Evolutionary conservation across 2,797 vertebrate genomes (phyloP).

Genomic region (Hapalemur alaotrensis): DNA sequence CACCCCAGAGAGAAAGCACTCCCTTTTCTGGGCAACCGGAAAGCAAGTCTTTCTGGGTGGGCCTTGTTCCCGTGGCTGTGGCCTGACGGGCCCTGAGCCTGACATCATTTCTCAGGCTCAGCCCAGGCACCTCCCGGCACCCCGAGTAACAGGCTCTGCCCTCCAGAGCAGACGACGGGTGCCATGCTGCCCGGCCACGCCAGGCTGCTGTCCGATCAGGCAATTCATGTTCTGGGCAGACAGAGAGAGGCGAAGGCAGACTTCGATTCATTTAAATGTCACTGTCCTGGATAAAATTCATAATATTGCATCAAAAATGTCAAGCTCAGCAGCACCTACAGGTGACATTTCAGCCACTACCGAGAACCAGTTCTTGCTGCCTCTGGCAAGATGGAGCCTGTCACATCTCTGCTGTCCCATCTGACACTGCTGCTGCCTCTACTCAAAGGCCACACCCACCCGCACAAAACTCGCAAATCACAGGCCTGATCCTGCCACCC

Average conservation of each 20-base stretch:
- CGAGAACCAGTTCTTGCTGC: constrained; percentile 43
- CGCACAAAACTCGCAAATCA: neutral
- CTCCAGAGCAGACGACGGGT: constrained; percentile 9
- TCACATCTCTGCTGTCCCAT: neutral
- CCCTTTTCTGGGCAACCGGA: neutral
- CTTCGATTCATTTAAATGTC: constrained; percentile 63
- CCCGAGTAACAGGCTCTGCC: neutral
- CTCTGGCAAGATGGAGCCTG: neutral
- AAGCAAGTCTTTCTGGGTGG: neutral
- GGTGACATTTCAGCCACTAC: constrained; percentile 11
- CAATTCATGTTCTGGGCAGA: constrained; percentile 35
- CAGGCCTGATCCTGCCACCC: neutral
- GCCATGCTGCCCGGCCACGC: neutral
- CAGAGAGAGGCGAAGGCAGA: constrained; percentile 28
- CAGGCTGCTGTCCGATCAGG: constrained; percentile 54
- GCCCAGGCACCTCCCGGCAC: neutral
- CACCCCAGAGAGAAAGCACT: neutral
- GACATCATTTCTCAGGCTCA: neutral
- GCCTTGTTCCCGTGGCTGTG: neutral
- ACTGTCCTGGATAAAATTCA: constrained; percentile 56
- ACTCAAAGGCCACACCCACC: neutral
- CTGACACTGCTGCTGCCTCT: neutral
- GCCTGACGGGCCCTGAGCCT: neutral
- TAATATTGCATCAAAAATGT: constrained; percentile 59
- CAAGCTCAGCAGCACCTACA: constrained; percentile 43